Base-by-base conservation (phyloP, 2,888 invertebrate species). In the Philaethria dido region DNA sequence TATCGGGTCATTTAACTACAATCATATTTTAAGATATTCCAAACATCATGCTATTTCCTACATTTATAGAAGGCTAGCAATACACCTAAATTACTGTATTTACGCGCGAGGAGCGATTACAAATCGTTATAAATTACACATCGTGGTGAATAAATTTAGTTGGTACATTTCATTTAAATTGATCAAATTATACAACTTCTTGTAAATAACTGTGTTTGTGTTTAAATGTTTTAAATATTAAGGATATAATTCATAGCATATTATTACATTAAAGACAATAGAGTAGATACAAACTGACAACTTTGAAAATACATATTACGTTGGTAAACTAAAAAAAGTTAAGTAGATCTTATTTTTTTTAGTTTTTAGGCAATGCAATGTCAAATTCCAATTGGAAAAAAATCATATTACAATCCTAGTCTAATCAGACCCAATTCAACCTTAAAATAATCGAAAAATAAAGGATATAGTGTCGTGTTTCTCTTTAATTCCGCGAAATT, bases 131-230 rank as follows among this genome's bases (percentile, higher is more conserved):
- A 71, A 73, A 72, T 72, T 73, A 72, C 64, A 81, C 78, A 84
- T 83, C 81, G 79, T 74, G 75, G 76, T 77, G 75, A 78, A 75
- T 66, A 70, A 66, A 72, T 73, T 74, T 69, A 64, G 67, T 66
- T 62, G 57, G 69, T 69, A 63, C 63, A 71, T 70, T 73, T 72
- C 81, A 84, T 84, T 82, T 76, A 84, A 86, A 86, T 84, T 82
- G 82, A 78, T 80, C 79, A 80, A 83, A 85, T 87, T 85, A 84
- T 78, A 66, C 72, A 47, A 66, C 69, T 72, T 74, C 72, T 78
- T 79, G 77, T 76, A 64, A 22, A 44, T 50, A 33, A 57, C 33
- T 39, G 62, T 62, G 45, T 47, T 52, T 14, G 18, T 36, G 6
- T 42, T 13, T 20, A 22, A 39, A 55, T 11, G 5, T 36, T 57